Conservation (phyloP, 1,140 invertebrate species). For the Lithobius niger region DNA sequence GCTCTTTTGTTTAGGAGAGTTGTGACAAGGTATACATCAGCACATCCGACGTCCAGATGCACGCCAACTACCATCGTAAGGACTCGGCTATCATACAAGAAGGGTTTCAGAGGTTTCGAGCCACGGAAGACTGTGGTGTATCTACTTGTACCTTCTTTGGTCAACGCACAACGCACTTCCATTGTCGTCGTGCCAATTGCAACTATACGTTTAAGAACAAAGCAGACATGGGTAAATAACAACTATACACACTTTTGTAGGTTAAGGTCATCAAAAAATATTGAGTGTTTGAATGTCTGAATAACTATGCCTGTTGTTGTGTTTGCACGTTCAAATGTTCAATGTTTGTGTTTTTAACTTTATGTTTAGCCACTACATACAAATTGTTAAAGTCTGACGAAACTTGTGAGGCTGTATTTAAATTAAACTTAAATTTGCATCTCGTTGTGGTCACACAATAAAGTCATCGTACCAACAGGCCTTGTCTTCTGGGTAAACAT, state of each 20-base stretch:
- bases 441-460: no score
- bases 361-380: no score
- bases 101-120: slow-evolving; percentile 81
- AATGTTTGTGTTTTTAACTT: no score
- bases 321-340: not conserved
- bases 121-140: slow-evolving; percentile 79
- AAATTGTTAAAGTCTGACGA: no score
- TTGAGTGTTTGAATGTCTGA: no score
- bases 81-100: slow-evolving; percentile 95
- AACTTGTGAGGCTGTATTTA: no score
- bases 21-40: slow-evolving; percentile 98
- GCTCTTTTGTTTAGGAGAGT: slow-evolving; percentile 42
- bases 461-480: no score
- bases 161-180: slow-evolving; percentile 95
- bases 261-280: not conserved
- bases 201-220: slow-evolving; percentile 97
- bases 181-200: slow-evolving; percentile 78
- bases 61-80: slow-evolving; percentile 95
- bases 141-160: slow-evolving; percentile 79
- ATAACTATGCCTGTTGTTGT: no score
- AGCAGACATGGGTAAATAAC: slow-evolving; percentile 84
- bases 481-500: no score
- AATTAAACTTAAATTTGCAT: no score
- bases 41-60: slow-evolving; percentile 98
- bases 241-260: no score